Evolutionary conservation across 2,888 invertebrate species (phyloP).

Genomic region (Nineta flava): DNA sequence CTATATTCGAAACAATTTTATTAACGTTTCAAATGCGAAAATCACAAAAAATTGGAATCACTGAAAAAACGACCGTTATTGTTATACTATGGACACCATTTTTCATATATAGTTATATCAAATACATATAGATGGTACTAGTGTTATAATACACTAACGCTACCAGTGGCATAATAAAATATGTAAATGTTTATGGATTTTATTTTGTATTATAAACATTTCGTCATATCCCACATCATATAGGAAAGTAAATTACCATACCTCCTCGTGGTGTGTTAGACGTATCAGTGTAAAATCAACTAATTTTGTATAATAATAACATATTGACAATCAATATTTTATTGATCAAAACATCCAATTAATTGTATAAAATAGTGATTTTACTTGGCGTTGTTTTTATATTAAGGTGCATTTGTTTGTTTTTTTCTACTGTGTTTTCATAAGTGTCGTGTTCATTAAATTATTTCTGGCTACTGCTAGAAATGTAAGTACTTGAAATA

Average conservation of each 20-base stretch:
- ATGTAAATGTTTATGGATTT: too few relatives aligned
- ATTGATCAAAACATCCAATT: background rate
- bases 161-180: too few relatives aligned
- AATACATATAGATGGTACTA: too few relatives aligned
- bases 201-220: background rate
- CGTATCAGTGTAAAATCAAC: background rate
- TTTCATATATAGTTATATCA: too few relatives aligned
- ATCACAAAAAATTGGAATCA: too few relatives aligned
- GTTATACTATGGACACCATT: too few relatives aligned
- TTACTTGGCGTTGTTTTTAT: background rate
- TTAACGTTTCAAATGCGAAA: too few relatives aligned
- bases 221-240: background rate
- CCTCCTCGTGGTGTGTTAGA: background rate
- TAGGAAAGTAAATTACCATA: background rate
- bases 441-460: background rate
- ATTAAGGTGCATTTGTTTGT: background rate
- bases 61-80: too few relatives aligned
- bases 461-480: slow-evolving; percentile 4
- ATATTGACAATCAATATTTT: background rate
- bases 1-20: too few relatives aligned
- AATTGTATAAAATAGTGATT: background rate
- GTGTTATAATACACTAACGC: too few relatives aligned
- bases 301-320: background rate
- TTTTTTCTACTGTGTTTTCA: background rate
- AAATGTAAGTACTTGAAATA: slow-evolving; percentile 1